Percentiles rank a stretch among this genome's conserved stretches.
These are phyloP conservation scores for Thalassophryne amazonica DNA, from an alignment of 2,797 vertebrate species.

Conservation along the genomic window DNA sequence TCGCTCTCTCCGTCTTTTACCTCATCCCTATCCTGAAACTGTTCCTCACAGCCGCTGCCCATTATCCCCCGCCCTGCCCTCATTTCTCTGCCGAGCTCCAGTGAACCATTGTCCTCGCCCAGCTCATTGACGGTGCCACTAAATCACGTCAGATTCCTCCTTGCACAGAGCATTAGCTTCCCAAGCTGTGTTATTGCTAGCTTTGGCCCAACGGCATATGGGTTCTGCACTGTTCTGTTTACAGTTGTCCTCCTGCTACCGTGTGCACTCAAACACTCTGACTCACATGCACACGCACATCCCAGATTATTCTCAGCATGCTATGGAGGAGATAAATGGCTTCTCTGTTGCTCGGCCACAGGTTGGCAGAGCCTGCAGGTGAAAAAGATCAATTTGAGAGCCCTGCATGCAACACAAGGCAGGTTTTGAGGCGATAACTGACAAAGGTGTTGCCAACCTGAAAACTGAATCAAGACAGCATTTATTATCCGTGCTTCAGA, in stretches of 20 bases:
- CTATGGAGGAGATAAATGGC: slow-evolving; percentile 64
- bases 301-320: slow-evolving; percentile 67
- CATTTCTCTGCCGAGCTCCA: slow-evolving; percentile 61
- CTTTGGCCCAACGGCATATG: slow-evolving; percentile 43
- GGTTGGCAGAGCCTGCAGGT: slow-evolving; percentile 56
- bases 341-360: slow-evolving; percentile 56
- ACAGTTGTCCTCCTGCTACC: slow-evolving; percentile 29
- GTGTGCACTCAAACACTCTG: slow-evolving; percentile 6
- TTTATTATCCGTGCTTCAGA: slow-evolving; percentile 25
- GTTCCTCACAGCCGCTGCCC: slow-evolving; percentile 49
- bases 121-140: slow-evolving; percentile 57
- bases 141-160: slow-evolving; percentile 63
- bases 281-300: slow-evolving; percentile 42
- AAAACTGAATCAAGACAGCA: slow-evolving; percentile 42
- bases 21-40: slow-evolving; percentile 36
- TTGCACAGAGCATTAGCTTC: slow-evolving; percentile 56
- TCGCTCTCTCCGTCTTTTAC: slow-evolving; percentile 41
- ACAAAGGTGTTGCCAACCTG: slow-evolving; percentile 34
- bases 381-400: slow-evolving; percentile 56
- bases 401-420: slow-evolving; percentile 27
- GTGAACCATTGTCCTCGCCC: slow-evolving; percentile 70
- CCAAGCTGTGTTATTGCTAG: slow-evolving; percentile 52
- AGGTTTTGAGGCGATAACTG: slow-evolving; percentile 45
- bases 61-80: slow-evolving; percentile 52
- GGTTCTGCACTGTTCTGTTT: slow-evolving; percentile 56